Percentiles rank a stretch among this genome's conserved stretches.
phyloP scores from a whole-genome alignment of 2,888 invertebrate genomes.

The Andrena marginata region DNA sequence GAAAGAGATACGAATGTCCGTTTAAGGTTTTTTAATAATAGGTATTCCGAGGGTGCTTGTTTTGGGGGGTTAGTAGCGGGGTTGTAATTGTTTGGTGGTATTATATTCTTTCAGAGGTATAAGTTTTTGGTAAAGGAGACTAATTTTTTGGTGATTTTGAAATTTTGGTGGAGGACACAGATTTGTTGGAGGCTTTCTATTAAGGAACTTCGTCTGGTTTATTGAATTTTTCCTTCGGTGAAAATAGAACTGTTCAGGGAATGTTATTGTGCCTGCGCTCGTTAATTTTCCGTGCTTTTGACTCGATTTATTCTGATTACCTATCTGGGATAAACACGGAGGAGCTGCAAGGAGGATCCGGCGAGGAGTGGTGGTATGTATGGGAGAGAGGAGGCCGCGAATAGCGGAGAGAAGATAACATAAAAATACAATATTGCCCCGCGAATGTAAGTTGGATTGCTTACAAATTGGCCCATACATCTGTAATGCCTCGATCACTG shows the following conservation, averaged over 20 bases:
- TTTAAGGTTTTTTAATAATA: not conserved
- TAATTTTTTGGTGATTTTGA: too few relatives aligned
- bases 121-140: too few relatives aligned
- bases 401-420: slow-evolving; percentile 74
- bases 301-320: slow-evolving; percentile 23
- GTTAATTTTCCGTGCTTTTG: slow-evolving; percentile 27
- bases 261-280: not conserved
- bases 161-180: too few relatives aligned
- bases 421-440: slow-evolving; percentile 83
- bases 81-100: too few relatives aligned
- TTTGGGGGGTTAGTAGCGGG: not conserved
- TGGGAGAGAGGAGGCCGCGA: slow-evolving; percentile 41
- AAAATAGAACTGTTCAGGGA: too few relatives aligned
- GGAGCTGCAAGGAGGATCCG: slow-evolving; percentile 14
- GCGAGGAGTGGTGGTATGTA: not conserved
- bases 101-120: too few relatives aligned
- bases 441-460: slow-evolving; percentile 84
- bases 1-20: not conserved
- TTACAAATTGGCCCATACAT: slow-evolving; percentile 85
- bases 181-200: too few relatives aligned
- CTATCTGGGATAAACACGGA: slow-evolving; percentile 14
- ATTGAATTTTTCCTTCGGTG: too few relatives aligned
- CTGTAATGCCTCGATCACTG: slow-evolving; percentile 82
- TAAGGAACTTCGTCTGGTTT: too few relatives aligned
- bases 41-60: not conserved